These are phyloP conservation scores for Taphrorychus bicolor DNA, from an alignment of 2,888 invertebrate genomes.

Conservation along the genomic window DNA sequence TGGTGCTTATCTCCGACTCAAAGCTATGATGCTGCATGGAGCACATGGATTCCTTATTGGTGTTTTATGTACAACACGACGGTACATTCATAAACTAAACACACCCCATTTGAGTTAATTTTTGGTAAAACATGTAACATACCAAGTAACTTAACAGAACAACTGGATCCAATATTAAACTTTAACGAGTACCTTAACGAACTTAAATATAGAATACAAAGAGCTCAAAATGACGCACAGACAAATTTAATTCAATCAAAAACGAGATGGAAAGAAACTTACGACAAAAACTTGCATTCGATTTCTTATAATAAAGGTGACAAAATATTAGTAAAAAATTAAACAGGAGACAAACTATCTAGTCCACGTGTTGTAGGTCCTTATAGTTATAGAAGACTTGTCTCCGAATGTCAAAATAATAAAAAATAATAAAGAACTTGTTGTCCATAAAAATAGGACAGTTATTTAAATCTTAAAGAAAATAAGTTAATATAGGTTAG, in stretches of 20 bases:
- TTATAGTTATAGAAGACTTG: too few relatives aligned
- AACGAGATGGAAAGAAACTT: background rate
- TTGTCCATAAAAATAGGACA: too few relatives aligned
- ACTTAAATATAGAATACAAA: too few relatives aligned
- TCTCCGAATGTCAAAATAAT: too few relatives aligned
- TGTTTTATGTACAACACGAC: background rate
- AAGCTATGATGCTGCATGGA: background rate
- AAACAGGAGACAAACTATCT: too few relatives aligned
- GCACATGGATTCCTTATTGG: background rate
- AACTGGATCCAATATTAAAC: background rate
- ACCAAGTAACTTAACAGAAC: background rate
- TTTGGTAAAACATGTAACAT: background rate
- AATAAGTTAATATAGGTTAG: too few relatives aligned
- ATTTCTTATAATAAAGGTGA: too few relatives aligned
- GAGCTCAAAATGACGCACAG: too few relatives aligned
- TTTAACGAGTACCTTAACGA: background rate
- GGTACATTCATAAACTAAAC: background rate
- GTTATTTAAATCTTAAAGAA: too few relatives aligned
- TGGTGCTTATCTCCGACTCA: background rate
- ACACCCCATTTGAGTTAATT: background rate
- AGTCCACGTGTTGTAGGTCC: too few relatives aligned
- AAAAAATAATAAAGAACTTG: too few relatives aligned
- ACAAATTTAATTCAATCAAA: background rate
- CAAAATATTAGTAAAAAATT: too few relatives aligned
- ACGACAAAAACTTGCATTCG: background rate